These are phyloP conservation scores for Drosophila putrida DNA, from an alignment of 2,888 invertebrate species.

Conservation along the genomic window DNA sequence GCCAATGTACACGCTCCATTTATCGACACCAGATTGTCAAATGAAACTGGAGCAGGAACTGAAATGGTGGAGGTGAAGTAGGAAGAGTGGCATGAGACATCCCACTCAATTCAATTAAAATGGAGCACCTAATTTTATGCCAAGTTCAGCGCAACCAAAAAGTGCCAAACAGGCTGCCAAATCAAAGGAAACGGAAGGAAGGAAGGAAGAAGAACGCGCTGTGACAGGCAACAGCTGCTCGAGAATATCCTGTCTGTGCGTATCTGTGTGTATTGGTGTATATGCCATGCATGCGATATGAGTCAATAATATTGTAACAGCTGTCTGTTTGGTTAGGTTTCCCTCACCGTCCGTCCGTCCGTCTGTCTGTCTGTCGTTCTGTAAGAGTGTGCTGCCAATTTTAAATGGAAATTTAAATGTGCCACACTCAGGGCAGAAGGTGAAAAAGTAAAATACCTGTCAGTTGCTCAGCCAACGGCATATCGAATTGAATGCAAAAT, in stretches of 20 bases:
- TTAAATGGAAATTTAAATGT: constrained; percentile 72
- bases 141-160: constrained; percentile 69
- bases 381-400: constrained; percentile 49
- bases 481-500: constrained; percentile 34
- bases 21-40: constrained; percentile 63
- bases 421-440: constrained; percentile 41
- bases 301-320: constrained; percentile 79
- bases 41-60: constrained; percentile 14
- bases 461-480: constrained; percentile 36
- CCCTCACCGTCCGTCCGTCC: constrained; percentile 11
- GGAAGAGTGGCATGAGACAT: background rate
- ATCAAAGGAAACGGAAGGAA: constrained; percentile 55
- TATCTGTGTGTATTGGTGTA: constrained; percentile 37
- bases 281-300: constrained; percentile 70
- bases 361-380: background rate
- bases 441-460: constrained; percentile 31
- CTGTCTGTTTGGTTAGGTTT: constrained; percentile 64
- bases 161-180: constrained; percentile 59
- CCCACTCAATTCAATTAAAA: constrained; percentile 75
- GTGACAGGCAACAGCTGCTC: constrained; percentile 50
- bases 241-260: constrained; percentile 37
- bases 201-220: constrained; percentile 30
- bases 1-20: constrained; percentile 43
- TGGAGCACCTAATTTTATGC: constrained; percentile 78
- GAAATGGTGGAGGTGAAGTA: background rate